Evolutionary conservation across 2,797 vertebrate species (phyloP).

Genomic region (Coluber constrictor): DNA sequence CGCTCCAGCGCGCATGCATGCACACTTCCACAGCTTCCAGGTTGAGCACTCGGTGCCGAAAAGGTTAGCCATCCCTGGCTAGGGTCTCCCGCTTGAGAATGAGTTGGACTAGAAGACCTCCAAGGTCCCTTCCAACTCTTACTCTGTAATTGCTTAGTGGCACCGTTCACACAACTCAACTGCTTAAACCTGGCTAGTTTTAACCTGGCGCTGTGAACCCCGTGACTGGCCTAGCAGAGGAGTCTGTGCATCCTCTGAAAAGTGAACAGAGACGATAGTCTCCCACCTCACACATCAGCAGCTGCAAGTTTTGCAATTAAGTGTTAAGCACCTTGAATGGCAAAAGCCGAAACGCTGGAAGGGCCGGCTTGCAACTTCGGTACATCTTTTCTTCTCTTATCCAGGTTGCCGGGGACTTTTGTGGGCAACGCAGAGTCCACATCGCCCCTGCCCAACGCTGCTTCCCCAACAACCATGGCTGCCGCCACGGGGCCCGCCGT

Average conservation of each 20-base stretch:
- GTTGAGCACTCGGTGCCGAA: no score
- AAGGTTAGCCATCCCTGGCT: no score
- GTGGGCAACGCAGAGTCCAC: conserved; percentile 75
- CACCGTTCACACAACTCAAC: no score
- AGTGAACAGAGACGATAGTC: not conserved
- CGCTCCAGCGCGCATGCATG: no score
- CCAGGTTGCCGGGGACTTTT: conserved; percentile 84
- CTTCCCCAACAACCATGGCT: conserved; percentile 63
- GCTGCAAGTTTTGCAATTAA: not conserved
- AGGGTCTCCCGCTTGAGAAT: no score
- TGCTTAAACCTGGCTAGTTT: not conserved
- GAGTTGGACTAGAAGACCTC: no score
- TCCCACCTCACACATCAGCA: no score
- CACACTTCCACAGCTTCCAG: no score
- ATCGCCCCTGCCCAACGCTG: conserved; percentile 66
- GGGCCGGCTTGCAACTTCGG: not conserved
- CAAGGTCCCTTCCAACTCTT: no score
- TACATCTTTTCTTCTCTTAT: rapidly evolving
- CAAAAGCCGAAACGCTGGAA: rapidly evolving
- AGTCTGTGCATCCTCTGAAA: not conserved
- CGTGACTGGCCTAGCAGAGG: no score
- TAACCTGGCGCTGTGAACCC: not conserved
- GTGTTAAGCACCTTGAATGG: not conserved
- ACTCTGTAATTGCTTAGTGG: no score
- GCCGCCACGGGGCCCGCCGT: conserved; percentile 62